Evolutionary conservation across 2,113 vertebrate species (phyloP).

Genomic region (Mastomys coucha): DNA sequence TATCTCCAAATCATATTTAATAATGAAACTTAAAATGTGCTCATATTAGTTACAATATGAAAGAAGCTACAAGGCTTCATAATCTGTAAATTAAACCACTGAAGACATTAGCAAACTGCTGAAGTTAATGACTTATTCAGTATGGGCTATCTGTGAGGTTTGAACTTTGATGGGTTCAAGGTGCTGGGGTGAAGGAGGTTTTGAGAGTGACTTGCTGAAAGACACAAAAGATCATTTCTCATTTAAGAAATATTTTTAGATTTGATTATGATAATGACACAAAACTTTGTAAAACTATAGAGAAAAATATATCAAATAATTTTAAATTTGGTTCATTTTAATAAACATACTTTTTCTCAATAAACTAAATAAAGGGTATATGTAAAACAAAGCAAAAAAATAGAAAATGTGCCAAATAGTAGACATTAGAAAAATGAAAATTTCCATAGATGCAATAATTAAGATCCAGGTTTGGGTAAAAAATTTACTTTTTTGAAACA

Average conservation of each 20-base stretch:
- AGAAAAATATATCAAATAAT: neutral
- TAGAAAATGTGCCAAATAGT: neutral
- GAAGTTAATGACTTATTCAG: neutral
- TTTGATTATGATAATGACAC: neutral
- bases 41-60: neutral
- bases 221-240: neutral
- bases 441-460: neutral
- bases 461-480: neutral
- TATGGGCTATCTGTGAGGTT: neutral
- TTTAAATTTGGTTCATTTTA: neutral
- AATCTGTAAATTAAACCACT: neutral
- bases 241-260: neutral
- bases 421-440: neutral
- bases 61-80: neutral
- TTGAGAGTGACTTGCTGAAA: neutral
- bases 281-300: neutral
- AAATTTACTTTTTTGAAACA: neutral
- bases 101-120: neutral
- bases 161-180: neutral
- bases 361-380: neutral
- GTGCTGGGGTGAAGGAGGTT: neutral
- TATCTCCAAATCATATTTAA: neutral
- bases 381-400: neutral
- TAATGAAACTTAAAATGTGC: neutral
- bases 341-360: neutral